These are phyloP conservation scores for Ara ararauna DNA, from an alignment of 2,797 vertebrate species.

Conservation along the genomic window DNA sequence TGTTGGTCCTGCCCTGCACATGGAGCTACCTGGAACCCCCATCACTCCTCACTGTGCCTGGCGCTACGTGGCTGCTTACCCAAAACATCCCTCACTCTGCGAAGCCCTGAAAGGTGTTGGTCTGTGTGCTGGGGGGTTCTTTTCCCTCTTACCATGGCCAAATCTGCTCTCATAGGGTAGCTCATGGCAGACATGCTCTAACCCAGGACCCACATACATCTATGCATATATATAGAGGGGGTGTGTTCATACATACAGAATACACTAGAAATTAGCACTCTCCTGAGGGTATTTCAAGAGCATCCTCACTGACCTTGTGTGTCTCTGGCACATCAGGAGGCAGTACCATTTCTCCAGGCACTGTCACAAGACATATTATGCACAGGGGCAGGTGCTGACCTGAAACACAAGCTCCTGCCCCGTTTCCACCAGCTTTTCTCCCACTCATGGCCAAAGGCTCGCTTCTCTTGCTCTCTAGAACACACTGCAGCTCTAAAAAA, in stretches of 20 bases:
- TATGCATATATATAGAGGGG: fast-evolving
- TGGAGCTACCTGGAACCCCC: background rate
- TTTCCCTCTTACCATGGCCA: too few species aligned
- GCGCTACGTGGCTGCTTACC: background rate
- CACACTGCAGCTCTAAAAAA: background rate
- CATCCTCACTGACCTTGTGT: background rate
- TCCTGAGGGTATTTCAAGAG: too few species aligned
- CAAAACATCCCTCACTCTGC: background rate
- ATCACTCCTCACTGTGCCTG: background rate
- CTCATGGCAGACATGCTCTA: background rate
- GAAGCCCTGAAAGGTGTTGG: background rate
- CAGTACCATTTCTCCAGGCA: background rate
- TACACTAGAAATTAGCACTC: background rate
- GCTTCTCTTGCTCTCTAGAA: background rate
- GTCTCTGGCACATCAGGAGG: background rate
- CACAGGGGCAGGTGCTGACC: background rate
- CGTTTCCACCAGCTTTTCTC: background rate
- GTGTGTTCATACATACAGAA: background rate
- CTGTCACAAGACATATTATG: background rate
- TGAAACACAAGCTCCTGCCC: background rate
- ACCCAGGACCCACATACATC: too few species aligned
- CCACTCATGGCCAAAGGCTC: background rate
- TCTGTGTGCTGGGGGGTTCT: background rate
- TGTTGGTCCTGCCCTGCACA: fast-evolving
- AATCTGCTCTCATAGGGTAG: background rate